A percentile compares a stretch with the other conserved stretches of the same genome.
Evolutionary conservation across 1,140 invertebrate species (phyloP).

Genomic region (Lordiphosa collinella): DNA sequence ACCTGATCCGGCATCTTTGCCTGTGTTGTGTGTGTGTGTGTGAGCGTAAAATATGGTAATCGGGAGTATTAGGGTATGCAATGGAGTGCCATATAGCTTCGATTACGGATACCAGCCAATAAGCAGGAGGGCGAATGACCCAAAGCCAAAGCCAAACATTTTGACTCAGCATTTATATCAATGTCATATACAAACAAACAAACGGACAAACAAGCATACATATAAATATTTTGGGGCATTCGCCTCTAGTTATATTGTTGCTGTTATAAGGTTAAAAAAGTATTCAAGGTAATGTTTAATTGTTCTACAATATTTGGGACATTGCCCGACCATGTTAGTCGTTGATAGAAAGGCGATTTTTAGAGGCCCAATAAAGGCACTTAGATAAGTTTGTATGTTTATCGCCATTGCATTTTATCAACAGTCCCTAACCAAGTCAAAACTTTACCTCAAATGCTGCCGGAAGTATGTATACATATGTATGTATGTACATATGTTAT

Average conservation of each 20-base stretch:
- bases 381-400: no score
- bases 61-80: constrained; percentile 6
- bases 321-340: constrained; percentile 23
- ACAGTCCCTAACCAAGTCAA: no score
- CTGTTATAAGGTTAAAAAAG: constrained; percentile 34
- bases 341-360: no score
- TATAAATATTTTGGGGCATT: constrained; percentile 29
- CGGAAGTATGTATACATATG: no score
- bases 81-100: constrained; percentile 3
- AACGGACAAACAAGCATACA: constrained; percentile 12
- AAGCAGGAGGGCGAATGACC: constrained; percentile 41
- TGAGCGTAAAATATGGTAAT: constrained; percentile 1
- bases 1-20: constrained; percentile 3
- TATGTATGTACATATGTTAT: no score
- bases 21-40: constrained; percentile 1
- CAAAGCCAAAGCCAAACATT: constrained; percentile 52
- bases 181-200: constrained; percentile 36
- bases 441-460: no score
- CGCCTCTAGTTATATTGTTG: constrained; percentile 34
- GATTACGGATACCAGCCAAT: constrained; percentile 1
- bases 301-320: constrained; percentile 37
- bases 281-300: constrained; percentile 50
- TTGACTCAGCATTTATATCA: constrained; percentile 57
- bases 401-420: no score
- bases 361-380: no score